phyloP scores from a whole-genome alignment of 2,888 invertebrate genomes.

The Coleophora deauratella region DNA sequence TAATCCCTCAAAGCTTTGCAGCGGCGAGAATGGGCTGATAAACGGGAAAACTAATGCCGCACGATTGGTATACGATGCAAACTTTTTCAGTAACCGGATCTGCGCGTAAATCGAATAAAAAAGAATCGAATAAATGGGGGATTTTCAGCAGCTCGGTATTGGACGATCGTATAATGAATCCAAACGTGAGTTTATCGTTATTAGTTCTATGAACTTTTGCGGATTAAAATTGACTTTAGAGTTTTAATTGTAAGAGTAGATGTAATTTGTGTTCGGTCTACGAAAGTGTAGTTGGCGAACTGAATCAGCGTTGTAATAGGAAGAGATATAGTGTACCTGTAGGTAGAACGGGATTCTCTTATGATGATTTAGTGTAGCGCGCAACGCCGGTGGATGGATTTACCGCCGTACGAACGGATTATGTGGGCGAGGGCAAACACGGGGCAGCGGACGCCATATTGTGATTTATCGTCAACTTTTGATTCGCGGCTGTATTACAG shows the following conservation, averaged over 20 bases:
- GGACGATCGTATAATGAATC: conserved; percentile 55
- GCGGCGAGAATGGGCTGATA: conserved; percentile 57
- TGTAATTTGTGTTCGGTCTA: neutral
- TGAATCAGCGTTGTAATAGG: conserved; percentile 18
- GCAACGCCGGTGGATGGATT: conserved; percentile 69
- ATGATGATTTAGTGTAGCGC: conserved; percentile 69
- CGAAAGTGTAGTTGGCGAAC: conserved; percentile 39
- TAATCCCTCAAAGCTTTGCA: conserved; percentile 69
- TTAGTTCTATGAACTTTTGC: conserved; percentile 28
- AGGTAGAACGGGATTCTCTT: conserved; percentile 63
- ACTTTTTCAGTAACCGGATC: conserved; percentile 65
- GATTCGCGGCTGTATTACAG: conserved; percentile 67
- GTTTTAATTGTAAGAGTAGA: neutral
- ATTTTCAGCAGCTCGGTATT: conserved; percentile 48
- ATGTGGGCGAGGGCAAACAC: conserved; percentile 74
- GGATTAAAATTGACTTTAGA: conserved; percentile 12
- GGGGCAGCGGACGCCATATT: conserved; percentile 69
- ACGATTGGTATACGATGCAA: conserved; percentile 69
- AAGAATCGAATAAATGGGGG: conserved; percentile 52
- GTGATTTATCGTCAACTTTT: conserved; percentile 67
- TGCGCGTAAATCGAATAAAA: conserved; percentile 55
- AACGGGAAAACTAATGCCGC: conserved; percentile 65
- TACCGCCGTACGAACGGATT: conserved; percentile 71
- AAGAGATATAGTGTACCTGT: conserved; percentile 9
- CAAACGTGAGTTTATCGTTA: conserved; percentile 40